Percentiles rank a stretch among this genome's conserved stretches.
phyloP scores from a whole-genome alignment of 2,888 invertebrate species.

The Andrena praecox region DNA sequence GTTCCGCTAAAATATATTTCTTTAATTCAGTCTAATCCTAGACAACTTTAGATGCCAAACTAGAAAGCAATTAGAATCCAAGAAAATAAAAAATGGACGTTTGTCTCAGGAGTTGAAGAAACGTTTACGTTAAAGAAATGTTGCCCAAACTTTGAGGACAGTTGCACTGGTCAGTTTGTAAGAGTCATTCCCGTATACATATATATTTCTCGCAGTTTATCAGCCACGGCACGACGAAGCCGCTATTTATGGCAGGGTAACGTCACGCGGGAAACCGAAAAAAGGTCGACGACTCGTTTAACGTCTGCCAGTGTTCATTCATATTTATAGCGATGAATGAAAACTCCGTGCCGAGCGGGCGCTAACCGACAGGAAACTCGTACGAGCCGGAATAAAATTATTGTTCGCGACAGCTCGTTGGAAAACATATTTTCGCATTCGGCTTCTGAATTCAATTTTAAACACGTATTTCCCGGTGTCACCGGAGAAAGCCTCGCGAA shows the following conservation, averaged over 20 bases:
- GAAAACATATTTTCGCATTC: slow-evolving; percentile 2
- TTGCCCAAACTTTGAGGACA: background rate
- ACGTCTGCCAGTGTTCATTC: slow-evolving; percentile 57
- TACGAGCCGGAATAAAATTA: slow-evolving; percentile 7
- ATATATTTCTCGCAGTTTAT: slow-evolving; percentile 17
- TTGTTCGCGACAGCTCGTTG: slow-evolving; percentile 4
- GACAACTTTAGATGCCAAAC: too few relatives aligned
- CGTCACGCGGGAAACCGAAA: slow-evolving; percentile 47
- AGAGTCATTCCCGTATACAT: background rate
- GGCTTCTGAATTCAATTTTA: background rate
- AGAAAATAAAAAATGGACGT: background rate
- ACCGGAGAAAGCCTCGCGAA: background rate
- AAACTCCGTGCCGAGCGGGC: slow-evolving; percentile 53
- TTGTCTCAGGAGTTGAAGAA: background rate
- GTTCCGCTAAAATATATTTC: too few relatives aligned
- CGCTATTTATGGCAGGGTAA: slow-evolving; percentile 19
- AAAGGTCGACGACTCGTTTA: slow-evolving; percentile 60
- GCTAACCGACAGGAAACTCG: slow-evolving; percentile 23
- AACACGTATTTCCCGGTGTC: background rate
- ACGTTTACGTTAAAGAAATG: background rate
- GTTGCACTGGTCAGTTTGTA: background rate
- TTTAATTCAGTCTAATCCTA: too few relatives aligned
- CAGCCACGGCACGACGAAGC: slow-evolving; percentile 14
- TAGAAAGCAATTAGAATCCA: too few relatives aligned
- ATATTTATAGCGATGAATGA: slow-evolving; percentile 70